A percentile compares a stretch with the other conserved stretches of the same genome.
Conservation (phyloP, 2,113 vertebrate genomes). For the Percina caprodes region DNA sequence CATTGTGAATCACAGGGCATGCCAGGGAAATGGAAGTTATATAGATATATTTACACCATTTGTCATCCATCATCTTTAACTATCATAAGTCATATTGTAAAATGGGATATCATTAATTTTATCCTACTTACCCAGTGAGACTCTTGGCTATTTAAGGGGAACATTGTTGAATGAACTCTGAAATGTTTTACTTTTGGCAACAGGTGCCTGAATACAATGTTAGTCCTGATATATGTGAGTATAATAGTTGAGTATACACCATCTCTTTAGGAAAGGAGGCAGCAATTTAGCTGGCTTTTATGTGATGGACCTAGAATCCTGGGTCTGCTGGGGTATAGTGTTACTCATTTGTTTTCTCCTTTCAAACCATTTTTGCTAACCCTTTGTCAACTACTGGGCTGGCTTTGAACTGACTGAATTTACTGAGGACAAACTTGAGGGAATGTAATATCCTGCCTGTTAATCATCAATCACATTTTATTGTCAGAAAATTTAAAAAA, state of each 20-base stretch:
- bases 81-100: conserved; percentile 7
- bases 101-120: background rate
- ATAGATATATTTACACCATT: background rate
- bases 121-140: background rate
- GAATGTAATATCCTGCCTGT: conserved; percentile 10
- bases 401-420: conserved; percentile 27
- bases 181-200: background rate
- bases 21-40: background rate
- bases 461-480: conserved; percentile 32
- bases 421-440: conserved; percentile 21
- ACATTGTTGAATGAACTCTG: background rate
- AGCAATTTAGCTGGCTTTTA: background rate
- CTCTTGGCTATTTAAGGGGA: background rate
- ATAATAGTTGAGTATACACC: background rate
- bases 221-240: background rate
- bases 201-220: background rate
- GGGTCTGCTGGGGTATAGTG: conserved; percentile 9
- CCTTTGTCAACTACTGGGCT: conserved; percentile 8
- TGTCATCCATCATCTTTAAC: background rate
- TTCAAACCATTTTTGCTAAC: conserved; percentile 18
- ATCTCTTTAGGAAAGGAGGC: background rate
- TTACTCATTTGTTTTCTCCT: conserved; percentile 10
- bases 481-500: conserved; percentile 19
- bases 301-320: conserved; percentile 8
- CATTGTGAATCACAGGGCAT: background rate